A percentile compares a stretch with the other conserved stretches of the same genome.
Conservation (phyloP, 2,113 vertebrate species). For the Clinocottus analis region DNA sequence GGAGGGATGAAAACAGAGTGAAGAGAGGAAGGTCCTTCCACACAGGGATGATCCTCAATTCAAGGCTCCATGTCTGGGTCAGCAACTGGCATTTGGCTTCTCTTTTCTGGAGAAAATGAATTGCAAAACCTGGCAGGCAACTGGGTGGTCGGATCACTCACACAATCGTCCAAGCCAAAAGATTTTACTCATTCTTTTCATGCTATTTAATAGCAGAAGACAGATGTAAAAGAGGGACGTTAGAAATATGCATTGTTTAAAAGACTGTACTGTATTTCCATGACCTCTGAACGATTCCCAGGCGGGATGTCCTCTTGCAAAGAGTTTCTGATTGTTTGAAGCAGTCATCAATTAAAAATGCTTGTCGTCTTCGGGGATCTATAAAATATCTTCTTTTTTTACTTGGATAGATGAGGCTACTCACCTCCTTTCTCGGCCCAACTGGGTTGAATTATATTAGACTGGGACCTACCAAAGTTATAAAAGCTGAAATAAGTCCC, state of each 20-base stretch:
- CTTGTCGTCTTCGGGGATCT: constrained; percentile 30
- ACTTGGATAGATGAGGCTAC: constrained; percentile 20
- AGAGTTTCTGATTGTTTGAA: constrained; percentile 57
- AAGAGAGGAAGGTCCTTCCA: constrained; percentile 54
- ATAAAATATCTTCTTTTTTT: constrained; percentile 25
- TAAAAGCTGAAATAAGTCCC: constrained; percentile 49
- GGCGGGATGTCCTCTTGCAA: constrained; percentile 53
- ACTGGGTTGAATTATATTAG: constrained; percentile 40
- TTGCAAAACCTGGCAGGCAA: constrained; percentile 5
- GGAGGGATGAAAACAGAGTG: constrained; percentile 53
- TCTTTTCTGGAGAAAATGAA: constrained; percentile 37
- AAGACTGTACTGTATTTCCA: constrained; percentile 59
- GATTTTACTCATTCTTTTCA: constrained; percentile 45
- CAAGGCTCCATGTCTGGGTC: constrained; percentile 46
- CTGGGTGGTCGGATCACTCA: constrained; percentile 60
- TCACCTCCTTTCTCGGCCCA: constrained; percentile 22
- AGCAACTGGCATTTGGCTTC: constrained; percentile 42
- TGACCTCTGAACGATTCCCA: constrained; percentile 63
- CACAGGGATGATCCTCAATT: constrained; percentile 44
- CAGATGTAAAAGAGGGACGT: constrained; percentile 22
- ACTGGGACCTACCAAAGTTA: constrained; percentile 42
- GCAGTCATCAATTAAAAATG: constrained; percentile 46
- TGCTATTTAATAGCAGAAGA: constrained; percentile 44
- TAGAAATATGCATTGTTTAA: constrained; percentile 39
- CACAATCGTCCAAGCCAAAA: constrained; percentile 7